Evolutionary conservation across 23 tunicate genomes (phyloP).

Genomic region (Diplosoma virens): DNA sequence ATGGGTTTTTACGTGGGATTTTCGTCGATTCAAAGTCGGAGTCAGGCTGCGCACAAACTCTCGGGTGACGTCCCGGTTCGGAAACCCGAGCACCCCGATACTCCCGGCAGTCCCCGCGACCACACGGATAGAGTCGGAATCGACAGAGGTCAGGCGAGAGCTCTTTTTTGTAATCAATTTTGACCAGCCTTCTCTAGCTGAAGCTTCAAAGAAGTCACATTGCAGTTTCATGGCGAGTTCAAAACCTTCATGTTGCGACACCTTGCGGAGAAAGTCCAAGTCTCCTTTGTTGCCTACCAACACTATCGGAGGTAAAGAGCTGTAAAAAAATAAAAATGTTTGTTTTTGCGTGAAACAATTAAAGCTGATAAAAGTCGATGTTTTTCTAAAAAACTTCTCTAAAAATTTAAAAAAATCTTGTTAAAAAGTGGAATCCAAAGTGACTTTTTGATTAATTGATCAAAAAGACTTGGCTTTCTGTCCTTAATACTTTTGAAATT

Average conservation of each 20-base stretch:
- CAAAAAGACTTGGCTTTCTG: too few species aligned
- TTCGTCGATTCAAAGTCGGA: conserved; percentile 8
- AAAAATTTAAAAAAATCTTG: too few species aligned
- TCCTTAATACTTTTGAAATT: too few species aligned
- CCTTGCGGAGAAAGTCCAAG: conserved; percentile 56
- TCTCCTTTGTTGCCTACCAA: conserved; percentile 92
- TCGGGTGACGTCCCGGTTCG: conserved; percentile 13
- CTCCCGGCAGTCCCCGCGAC: conserved; percentile 18
- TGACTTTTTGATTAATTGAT: too few species aligned
- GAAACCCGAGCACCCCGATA: conserved; percentile 34
- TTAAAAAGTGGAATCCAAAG: too few species aligned
- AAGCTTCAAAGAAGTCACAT: conserved; percentile 74
- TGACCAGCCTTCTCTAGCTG: conserved; percentile 97
- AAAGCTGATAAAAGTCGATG: too few species aligned
- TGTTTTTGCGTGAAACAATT: too few species aligned
- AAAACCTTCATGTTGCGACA: conserved; percentile 51
- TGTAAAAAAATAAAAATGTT: conserved; percentile 23
- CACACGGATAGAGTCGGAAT: neutral
- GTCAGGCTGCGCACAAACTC: neutral
- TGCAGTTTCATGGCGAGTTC: conserved; percentile 61
- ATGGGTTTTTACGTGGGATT: neutral
- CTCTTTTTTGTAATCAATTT: conserved; percentile 12
- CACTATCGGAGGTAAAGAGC: conserved; percentile 68
- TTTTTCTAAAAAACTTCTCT: too few species aligned
- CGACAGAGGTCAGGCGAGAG: neutral